Conservation (phyloP, 2,113 vertebrate species). For the Colistium nudipinnis region DNA sequence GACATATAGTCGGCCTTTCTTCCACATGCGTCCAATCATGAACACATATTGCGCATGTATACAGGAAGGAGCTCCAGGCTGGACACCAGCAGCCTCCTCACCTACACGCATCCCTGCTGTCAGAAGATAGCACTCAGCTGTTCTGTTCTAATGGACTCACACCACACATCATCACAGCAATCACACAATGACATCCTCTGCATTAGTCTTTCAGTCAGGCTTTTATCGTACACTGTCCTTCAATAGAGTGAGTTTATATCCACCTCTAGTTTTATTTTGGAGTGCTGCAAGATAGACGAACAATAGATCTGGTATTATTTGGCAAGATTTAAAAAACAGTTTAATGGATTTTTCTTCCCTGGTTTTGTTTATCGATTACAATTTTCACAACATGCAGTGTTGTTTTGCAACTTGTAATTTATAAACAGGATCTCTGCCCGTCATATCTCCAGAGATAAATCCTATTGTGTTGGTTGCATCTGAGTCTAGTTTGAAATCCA, state of each 20-base stretch:
- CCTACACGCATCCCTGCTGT: conserved; percentile 58
- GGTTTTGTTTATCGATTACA: conserved; percentile 19
- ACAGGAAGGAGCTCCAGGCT: conserved; percentile 17
- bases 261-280: conserved; percentile 5
- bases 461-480: conserved; percentile 17
- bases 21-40: conserved; percentile 53
- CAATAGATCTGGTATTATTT: not conserved
- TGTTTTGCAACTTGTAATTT: conserved; percentile 5
- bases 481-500: conserved; percentile 32
- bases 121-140: conserved; percentile 38
- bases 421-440: conserved; percentile 3
- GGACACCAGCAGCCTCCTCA: conserved; percentile 16
- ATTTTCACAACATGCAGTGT: not conserved
- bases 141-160: conserved; percentile 50
- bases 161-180: conserved; percentile 34
- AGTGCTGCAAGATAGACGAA: conserved; percentile 3
- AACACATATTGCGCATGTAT: conserved; percentile 42
- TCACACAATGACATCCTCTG: conserved; percentile 28
- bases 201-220: conserved; percentile 12
- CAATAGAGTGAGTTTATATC: not conserved
- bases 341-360: conserved; percentile 11
- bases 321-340: not conserved
- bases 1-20: conserved; percentile 44
- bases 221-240: not conserved
- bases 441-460: conserved; percentile 23